A percentile compares a stretch with the other conserved stretches of the same genome.
phyloP scores from a whole-genome alignment of 2,113 vertebrate species.

The Ifrita kowaldi region DNA sequence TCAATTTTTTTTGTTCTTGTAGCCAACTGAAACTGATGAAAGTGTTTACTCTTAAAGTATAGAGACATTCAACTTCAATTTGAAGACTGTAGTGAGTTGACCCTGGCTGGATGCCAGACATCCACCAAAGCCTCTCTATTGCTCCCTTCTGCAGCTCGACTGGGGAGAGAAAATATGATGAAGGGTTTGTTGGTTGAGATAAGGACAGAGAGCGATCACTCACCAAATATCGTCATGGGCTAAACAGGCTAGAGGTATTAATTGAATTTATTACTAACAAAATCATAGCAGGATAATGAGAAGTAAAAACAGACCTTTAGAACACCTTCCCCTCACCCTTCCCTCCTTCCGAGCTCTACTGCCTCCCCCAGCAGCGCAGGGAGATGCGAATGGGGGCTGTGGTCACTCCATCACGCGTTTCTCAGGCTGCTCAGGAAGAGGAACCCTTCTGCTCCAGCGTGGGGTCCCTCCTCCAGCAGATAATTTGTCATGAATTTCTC shows the following conservation, averaged over 20 bases:
- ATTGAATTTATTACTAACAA: background rate
- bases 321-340: background rate
- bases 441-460: background rate
- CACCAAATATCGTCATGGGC: background rate
- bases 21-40: background rate
- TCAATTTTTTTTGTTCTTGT: background rate
- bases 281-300: background rate
- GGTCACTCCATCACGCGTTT: fast-evolving
- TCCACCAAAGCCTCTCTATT: background rate
- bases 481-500: background rate
- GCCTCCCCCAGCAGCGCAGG: fast-evolving
- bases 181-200: background rate
- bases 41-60: background rate
- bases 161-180: background rate
- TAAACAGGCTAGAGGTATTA: background rate
- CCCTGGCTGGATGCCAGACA: background rate
- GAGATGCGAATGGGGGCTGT: background rate
- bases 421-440: background rate
- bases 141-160: background rate
- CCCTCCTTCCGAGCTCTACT: background rate
- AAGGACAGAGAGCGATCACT: background rate
- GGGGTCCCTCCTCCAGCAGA: background rate
- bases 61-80: background rate
- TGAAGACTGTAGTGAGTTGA: background rate
- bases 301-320: background rate